phyloP scores from a whole-genome alignment of 92 coral and sea anemone genomes.

The Porites cylindrica region DNA sequence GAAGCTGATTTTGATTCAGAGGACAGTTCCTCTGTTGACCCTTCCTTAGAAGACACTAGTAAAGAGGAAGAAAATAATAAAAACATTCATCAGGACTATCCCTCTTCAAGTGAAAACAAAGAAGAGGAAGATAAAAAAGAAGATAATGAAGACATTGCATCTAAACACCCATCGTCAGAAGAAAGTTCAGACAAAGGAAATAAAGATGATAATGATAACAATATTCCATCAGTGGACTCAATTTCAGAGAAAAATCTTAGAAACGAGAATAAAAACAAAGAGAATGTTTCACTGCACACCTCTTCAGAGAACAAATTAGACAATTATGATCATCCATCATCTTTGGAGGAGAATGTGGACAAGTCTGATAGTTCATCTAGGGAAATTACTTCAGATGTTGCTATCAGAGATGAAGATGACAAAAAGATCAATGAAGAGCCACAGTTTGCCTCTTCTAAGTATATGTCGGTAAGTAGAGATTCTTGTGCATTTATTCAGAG shows the following conservation, averaged over 20 bases:
- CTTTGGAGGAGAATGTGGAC: too few relatives aligned
- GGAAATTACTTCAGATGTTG: not conserved
- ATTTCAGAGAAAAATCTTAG: not conserved
- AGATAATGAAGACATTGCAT: not conserved
- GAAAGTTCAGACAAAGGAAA: not conserved
- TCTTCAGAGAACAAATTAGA: too few relatives aligned
- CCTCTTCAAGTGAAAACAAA: too few relatives aligned
- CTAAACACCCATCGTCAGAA: not conserved
- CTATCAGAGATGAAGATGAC: not conserved
- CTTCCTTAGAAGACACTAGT: not conserved
- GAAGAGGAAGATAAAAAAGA: constrained; percentile 20
- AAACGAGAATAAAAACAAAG: not conserved
- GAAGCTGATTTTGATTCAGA: constrained; percentile 23
- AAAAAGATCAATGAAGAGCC: not conserved
- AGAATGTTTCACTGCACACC: not conserved
- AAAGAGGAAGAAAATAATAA: not conserved
- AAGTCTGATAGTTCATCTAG: not conserved
- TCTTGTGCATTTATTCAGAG: too few relatives aligned
- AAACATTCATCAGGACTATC: not conserved
- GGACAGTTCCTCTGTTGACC: constrained; percentile 5
- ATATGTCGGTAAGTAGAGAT: not conserved
- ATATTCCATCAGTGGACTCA: not conserved
- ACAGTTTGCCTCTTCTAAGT: not conserved
- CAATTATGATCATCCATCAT: too few relatives aligned
- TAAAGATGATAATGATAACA: not conserved